Evolutionary conservation across 2,113 vertebrate genomes (phyloP), one percentile per base, ranked within the genome.

Genomic region (Talpa occidentalis): DNA sequence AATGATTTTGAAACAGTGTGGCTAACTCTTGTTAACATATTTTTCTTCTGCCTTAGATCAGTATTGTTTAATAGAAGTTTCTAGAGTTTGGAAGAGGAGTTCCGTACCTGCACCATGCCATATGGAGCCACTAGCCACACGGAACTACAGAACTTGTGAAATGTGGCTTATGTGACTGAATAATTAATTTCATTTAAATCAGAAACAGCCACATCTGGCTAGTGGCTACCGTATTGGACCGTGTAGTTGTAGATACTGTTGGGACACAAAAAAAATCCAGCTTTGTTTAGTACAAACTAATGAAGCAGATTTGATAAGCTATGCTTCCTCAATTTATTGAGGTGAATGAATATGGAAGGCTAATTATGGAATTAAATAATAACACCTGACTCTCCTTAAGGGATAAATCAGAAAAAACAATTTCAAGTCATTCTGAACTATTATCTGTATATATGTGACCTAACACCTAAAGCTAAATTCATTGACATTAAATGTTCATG

Each of bases 281-380:
- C 35, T 78, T 93, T 32, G 56, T 12, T 78, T 28, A 62, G 16
- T 73, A 69, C 35, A 94, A 66, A 67, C 40, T 59, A 49, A 74
- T 16, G 54, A 83, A 64, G 60, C 12, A 60, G 37, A 67, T 59
- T 30, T 70, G 52, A 37, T 37, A 76, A 35, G 21, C 26, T 40
- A 72, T 22, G 32, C 42, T 76, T 86, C 60, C 66, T 87, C 10
- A 37, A 26, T 40, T 78, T 82, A 35, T 3, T n/a, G 89, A 78
- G n/a, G 37, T 64, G 42, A 83, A 78, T 32, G 8, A 67, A 78
- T 76, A 28, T 30, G 14, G 26, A 59, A 47, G 72, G 54, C n/a
- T 90, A 37, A 82, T 87, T 90, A 87, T 40, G 12, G 17, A 92
- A 92, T 87, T 81, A 87, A 92, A 32, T 37, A 42, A 37, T 28